These are phyloP conservation scores for Struthidea cinerea DNA, from an alignment of 2,113 vertebrate genomes.

Conservation along the genomic window DNA sequence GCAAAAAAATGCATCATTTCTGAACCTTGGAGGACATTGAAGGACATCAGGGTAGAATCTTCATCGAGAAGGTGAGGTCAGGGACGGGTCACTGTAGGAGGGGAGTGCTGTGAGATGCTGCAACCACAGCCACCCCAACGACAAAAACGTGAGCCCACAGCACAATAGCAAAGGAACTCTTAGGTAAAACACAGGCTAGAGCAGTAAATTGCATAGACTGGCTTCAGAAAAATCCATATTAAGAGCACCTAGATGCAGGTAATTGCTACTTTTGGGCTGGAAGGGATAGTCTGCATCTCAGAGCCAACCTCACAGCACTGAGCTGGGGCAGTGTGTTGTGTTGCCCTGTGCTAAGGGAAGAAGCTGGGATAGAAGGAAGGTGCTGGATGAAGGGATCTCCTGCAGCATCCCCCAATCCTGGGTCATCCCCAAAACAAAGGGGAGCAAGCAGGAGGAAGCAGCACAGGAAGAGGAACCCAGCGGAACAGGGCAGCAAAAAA, in stretches of 20 bases:
- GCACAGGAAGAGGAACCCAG: rapidly evolving
- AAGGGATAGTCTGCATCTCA: rapidly evolving
- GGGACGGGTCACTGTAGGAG: rapidly evolving
- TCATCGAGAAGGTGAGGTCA: rapidly evolving
- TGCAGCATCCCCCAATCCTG: rapidly evolving
- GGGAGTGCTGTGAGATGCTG: rapidly evolving
- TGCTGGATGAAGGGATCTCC: rapidly evolving
- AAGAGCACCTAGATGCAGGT: neutral
- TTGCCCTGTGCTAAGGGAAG: neutral
- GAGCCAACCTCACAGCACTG: neutral
- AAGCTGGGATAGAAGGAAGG: rapidly evolving
- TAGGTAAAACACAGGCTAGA: neutral
- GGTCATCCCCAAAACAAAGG: rapidly evolving
- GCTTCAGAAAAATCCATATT: neutral
- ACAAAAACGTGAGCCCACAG: rapidly evolving
- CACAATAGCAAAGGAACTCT: rapidly evolving
- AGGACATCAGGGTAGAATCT: neutral
- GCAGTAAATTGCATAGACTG: neutral
- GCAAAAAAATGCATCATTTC: neutral
- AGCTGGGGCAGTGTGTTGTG: neutral
- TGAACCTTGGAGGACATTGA: neutral
- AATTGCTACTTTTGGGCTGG: neutral
- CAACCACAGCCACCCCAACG: rapidly evolving
- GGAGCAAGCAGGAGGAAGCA: neutral
- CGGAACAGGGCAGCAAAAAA: neutral